These are phyloP conservation scores for Spodoptera picta DNA, from an alignment of 2,888 invertebrate species.

Conservation along the genomic window DNA sequence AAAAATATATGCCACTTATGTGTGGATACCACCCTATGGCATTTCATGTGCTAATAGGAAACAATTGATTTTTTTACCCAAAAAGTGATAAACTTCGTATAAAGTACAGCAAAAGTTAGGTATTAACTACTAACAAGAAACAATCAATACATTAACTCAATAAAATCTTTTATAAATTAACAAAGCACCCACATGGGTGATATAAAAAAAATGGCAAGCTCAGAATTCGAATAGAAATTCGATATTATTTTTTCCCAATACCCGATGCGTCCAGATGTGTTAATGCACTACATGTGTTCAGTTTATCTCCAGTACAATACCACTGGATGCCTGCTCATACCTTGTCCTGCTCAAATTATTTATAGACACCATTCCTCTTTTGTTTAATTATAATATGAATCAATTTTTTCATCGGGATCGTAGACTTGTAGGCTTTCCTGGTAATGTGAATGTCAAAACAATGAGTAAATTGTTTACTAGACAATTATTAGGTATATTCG, in stretches of 20 bases:
- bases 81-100: too few relatives aligned
- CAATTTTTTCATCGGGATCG: constrained; percentile 30
- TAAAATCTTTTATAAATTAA: constrained; percentile 56
- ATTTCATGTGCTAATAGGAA: neutral
- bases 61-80: neutral
- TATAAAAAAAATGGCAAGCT: constrained; percentile 72
- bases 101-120: too few relatives aligned
- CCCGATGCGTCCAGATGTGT: constrained; percentile 68
- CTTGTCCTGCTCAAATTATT: constrained; percentile 63
- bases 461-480: neutral
- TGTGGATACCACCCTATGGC: neutral
- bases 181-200: constrained; percentile 64
- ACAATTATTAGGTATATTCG: too few relatives aligned
- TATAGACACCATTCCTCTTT: constrained; percentile 67
- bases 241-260: constrained; percentile 71
- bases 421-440: constrained; percentile 17
- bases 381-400: constrained; percentile 59
- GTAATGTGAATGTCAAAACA: neutral
- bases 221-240: constrained; percentile 66
- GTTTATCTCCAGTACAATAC: constrained; percentile 69
- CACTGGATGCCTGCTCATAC: constrained; percentile 60
- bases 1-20: neutral
- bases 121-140: neutral
- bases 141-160: constrained; percentile 43
- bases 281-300: constrained; percentile 76